phyloP scores from a whole-genome alignment of 2,888 invertebrate species.

The Sycophila texana region DNA sequence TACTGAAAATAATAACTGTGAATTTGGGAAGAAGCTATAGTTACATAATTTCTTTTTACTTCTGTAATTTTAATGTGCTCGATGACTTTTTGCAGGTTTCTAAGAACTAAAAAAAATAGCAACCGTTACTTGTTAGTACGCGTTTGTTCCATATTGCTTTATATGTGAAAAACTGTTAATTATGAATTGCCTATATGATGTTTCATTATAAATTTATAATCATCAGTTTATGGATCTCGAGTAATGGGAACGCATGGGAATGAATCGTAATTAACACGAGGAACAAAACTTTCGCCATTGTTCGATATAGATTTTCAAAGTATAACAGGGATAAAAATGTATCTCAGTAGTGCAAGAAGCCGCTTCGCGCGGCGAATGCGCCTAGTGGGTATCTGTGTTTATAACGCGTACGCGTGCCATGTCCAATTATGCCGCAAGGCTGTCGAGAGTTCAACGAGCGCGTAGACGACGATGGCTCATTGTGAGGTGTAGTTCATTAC shows the following conservation, averaged over 20 bases:
- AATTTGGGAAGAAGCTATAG: too few relatives aligned
- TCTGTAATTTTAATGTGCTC: too few relatives aligned
- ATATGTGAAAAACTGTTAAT: background rate
- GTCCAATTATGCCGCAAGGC: slow-evolving; percentile 43
- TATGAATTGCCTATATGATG: background rate
- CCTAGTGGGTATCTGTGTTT: slow-evolving; percentile 3
- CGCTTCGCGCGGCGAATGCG: background rate
- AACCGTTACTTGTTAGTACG: too few relatives aligned
- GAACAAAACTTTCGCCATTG: slow-evolving; percentile 36
- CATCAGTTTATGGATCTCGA: background rate
- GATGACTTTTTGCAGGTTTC: background rate
- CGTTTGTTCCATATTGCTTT: too few relatives aligned
- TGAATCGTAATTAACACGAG: slow-evolving; percentile 11
- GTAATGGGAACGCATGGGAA: background rate
- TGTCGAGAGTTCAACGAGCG: slow-evolving; percentile 56
- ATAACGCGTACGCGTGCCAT: slow-evolving; percentile 38
- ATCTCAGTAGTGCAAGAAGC: slow-evolving; percentile 34
- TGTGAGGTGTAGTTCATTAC: slow-evolving; percentile 13
- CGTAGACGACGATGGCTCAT: slow-evolving; percentile 36
- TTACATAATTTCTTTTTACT: too few relatives aligned
- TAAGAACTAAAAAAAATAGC: background rate
- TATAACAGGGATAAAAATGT: slow-evolving; percentile 22
- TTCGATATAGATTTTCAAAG: slow-evolving; percentile 12
- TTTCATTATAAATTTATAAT: slow-evolving; percentile 12
- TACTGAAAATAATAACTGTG: too few relatives aligned